Percentiles rank a stretch among this genome's conserved stretches.
Conservation (phyloP, 2,797 vertebrate genomes). For the Syncerus caffer region DNA sequence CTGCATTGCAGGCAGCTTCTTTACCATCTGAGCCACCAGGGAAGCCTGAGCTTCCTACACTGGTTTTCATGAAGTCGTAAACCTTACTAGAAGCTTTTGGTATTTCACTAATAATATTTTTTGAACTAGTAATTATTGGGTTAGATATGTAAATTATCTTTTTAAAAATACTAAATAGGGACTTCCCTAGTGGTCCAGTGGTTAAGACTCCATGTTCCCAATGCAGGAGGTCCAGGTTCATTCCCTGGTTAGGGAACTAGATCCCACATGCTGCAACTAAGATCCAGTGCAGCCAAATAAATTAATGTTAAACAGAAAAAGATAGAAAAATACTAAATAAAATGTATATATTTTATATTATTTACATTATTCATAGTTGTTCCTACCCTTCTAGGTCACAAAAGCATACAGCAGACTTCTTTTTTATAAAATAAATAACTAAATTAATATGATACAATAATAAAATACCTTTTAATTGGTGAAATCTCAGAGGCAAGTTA, state of each 20-base stretch:
- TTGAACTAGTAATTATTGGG: background rate
- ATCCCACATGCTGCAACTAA: background rate
- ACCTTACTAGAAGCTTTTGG: background rate
- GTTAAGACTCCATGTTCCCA: background rate
- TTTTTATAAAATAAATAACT: conserved; percentile 38
- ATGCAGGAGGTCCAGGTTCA: background rate
- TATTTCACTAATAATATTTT: background rate
- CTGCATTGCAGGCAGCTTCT: background rate
- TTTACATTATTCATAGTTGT: background rate
- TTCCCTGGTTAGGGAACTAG: background rate
- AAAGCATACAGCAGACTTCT: background rate
- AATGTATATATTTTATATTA: background rate
- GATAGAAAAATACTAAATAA: background rate
- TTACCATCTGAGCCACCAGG: background rate
- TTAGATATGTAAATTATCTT: background rate
- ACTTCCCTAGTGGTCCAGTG: background rate
- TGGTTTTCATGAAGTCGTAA: background rate
- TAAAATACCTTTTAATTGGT: conserved; percentile 54
- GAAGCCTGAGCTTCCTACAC: background rate
- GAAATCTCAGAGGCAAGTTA: conserved; percentile 60
- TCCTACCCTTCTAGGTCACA: background rate
- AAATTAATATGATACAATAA: background rate
- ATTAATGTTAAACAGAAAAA: background rate
- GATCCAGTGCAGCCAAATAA: background rate
- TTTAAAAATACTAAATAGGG: background rate